Evolutionary conservation across 2,888 invertebrate species (phyloP), one percentile per base, ranked within the genome.

Genomic region (Catocala fraxini): DNA sequence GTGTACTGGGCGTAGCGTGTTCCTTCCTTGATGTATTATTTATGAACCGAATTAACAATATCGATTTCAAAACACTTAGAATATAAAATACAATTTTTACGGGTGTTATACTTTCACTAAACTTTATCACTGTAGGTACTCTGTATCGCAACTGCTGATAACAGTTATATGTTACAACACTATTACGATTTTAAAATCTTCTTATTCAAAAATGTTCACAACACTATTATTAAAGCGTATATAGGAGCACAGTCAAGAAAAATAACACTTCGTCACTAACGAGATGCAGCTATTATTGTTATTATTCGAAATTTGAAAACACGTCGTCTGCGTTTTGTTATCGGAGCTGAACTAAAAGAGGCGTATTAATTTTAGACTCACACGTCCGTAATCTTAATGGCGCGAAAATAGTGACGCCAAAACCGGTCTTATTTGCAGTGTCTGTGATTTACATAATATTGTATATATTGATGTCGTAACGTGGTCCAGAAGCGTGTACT

Each of bases 241-340:
- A 61, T 46, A 41, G 63, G 71, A 73, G 45, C 42, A 4, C 15
- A 9, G 55, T 63, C 51, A 49, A 58, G 67, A 71, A 64, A 55
- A 9, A 12, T 5, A 39, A 35, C 51, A 66, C 57, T 66, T 65
- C 62, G 35, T 59, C n/a, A 6, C 13, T 34, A 49, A 49, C n/a
- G 48, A 63, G 56, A 65, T 63, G 63, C 48, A 63, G 65, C 63
- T 70, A 69, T 70, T 62, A 72, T 25, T 25, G 25, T 3, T 25
- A 3, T n/a, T 25, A 25, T 70, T 72, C 54, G 56, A 76, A 77
- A 75, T 78, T 69, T 68, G 64, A 70, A 74, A 77, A 81, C 84
- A 88, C 90, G 90, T 89, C 89, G 83, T 84, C 66, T 82, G 75
- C 80, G 85, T 82, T 79, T 83, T 89, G 87, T 90, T 89, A 91